phyloP scores from a whole-genome alignment of 2,888 invertebrate genomes.

The Perizoma flavofasciatum region DNA sequence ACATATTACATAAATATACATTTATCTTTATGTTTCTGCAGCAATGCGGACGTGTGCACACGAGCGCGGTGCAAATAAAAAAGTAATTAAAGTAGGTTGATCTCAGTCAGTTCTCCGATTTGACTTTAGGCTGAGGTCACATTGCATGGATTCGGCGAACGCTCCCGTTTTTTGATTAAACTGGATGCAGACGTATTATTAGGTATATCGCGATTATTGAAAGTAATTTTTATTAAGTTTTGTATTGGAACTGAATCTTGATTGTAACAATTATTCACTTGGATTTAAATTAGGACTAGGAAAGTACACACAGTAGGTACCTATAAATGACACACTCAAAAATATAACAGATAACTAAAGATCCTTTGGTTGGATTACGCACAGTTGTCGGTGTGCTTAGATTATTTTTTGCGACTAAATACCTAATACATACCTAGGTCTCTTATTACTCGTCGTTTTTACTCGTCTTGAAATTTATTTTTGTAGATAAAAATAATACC shows the following conservation, averaged over 20 bases:
- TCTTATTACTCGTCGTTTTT: too few relatives aligned
- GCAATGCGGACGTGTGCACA: slow-evolving; percentile 23
- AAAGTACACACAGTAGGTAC: too few relatives aligned
- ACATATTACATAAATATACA: slow-evolving; percentile 5
- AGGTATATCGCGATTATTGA: slow-evolving; percentile 65
- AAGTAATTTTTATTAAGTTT: slow-evolving; percentile 47
- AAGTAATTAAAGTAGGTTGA: slow-evolving; percentile 45
- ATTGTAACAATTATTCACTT: background rate
- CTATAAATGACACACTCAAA: too few relatives aligned
- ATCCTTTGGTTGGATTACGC: too few relatives aligned
- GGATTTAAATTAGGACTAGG: too few relatives aligned
- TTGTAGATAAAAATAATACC: too few relatives aligned
- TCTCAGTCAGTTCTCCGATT: slow-evolving; percentile 51
- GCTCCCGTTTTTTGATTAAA: slow-evolving; percentile 58
- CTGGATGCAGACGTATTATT: slow-evolving; percentile 62
- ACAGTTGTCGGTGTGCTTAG: too few relatives aligned
- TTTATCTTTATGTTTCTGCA: slow-evolving; percentile 14
- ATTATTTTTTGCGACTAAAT: too few relatives aligned
- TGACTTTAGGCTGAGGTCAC: slow-evolving; percentile 64
- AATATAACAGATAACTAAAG: too few relatives aligned
- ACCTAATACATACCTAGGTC: too few relatives aligned
- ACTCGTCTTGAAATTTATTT: too few relatives aligned
- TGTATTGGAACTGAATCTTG: slow-evolving; percentile 38
- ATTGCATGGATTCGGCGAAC: slow-evolving; percentile 63
- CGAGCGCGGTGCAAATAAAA: slow-evolving; percentile 33